These are phyloP conservation scores for Neria commutata DNA, from an alignment of 2,888 invertebrate species.

Conservation along the genomic window DNA sequence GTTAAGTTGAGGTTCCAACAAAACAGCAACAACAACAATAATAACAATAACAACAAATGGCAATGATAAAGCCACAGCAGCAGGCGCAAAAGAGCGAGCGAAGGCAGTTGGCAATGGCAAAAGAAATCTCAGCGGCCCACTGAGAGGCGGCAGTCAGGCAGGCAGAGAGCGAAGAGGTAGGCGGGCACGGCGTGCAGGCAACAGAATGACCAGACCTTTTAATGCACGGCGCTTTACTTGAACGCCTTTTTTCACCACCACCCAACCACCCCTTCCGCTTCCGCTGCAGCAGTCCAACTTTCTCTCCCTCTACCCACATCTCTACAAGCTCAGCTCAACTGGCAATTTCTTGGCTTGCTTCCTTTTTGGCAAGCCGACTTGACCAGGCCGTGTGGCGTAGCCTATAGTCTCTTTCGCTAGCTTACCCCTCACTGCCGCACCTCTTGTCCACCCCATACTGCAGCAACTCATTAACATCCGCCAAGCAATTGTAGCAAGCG, in stretches of 20 bases:
- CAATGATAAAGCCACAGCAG: too few relatives aligned
- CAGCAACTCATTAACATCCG: neutral
- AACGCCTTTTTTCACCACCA: too few relatives aligned
- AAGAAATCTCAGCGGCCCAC: neutral
- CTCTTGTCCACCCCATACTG: neutral
- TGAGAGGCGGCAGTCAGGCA: constrained; percentile 14
- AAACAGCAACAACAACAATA: too few relatives aligned
- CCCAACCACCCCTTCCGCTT: too few relatives aligned
- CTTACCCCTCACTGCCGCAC: neutral
- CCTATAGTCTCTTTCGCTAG: neutral
- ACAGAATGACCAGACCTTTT: constrained; percentile 4
- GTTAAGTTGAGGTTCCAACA: too few relatives aligned
- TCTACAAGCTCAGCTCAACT: neutral
- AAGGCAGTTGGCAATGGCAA: neutral
- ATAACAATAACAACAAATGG: too few relatives aligned
- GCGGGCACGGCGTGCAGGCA: neutral
- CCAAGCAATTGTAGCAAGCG: constrained; percentile 50
- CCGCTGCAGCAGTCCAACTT: neutral
- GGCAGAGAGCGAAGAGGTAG: constrained; percentile 14
- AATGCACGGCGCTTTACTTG: too few relatives aligned
- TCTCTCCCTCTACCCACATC: neutral
- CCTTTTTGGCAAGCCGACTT: too few relatives aligned
- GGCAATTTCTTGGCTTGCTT: too few relatives aligned
- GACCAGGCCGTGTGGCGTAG: neutral
- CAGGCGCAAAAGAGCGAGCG: too few relatives aligned